Percentiles rank a stretch among this genome's conserved stretches.
Evolutionary conservation across 2,888 invertebrate species (phyloP).

Genomic region (Acheta domesticus): DNA sequence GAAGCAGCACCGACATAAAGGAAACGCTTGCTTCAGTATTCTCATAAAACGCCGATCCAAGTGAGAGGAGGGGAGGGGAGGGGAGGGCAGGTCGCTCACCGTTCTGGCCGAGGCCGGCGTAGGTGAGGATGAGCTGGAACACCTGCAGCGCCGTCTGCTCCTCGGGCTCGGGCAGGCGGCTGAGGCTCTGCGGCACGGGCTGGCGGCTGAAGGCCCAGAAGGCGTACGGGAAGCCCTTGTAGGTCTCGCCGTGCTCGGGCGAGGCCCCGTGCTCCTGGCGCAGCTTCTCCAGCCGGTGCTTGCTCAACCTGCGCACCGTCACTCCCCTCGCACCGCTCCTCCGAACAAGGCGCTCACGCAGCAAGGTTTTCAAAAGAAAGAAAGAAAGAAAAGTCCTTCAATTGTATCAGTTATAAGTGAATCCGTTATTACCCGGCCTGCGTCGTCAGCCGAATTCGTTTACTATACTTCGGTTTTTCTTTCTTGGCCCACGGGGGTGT

Average conservation of each 20-base stretch:
- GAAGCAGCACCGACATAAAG: too few relatives aligned
- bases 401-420: too few relatives aligned
- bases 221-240: slow-evolving; percentile 79
- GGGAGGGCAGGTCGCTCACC: slow-evolving; percentile 45
- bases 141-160: slow-evolving; percentile 83
- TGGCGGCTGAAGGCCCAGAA: slow-evolving; percentile 90
- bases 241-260: slow-evolving; percentile 70
- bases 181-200: slow-evolving; percentile 75
- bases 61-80: too few relatives aligned
- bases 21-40: too few relatives aligned
- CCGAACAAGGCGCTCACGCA: too few relatives aligned
- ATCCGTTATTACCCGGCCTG: too few relatives aligned
- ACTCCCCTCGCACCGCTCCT: neutral
- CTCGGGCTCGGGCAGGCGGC: slow-evolving; percentile 78
- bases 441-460: too few relatives aligned
- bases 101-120: slow-evolving; percentile 76
- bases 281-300: slow-evolving; percentile 76
- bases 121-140: slow-evolving; percentile 84
- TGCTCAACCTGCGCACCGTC: slow-evolving; percentile 57
- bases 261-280: slow-evolving; percentile 62
- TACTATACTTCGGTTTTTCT: too few relatives aligned
- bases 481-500: too few relatives aligned
- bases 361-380: too few relatives aligned
- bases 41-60: too few relatives aligned
- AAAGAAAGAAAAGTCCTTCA: too few relatives aligned